These are phyloP conservation scores for Wiebesia pumilae DNA, from an alignment of 1,140 invertebrate species.

Conservation along the genomic window DNA sequence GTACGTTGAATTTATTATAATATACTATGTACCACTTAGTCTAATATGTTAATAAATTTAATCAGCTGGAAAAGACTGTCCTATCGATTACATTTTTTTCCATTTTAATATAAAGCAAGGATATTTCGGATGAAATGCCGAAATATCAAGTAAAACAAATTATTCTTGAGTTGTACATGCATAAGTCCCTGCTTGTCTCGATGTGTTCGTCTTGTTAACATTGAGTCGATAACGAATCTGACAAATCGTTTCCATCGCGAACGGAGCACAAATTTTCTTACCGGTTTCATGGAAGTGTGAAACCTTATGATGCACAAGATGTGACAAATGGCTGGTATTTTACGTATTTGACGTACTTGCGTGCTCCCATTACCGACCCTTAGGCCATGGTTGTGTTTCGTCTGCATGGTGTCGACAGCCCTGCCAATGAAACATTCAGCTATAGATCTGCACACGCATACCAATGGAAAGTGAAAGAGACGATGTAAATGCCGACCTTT, in stretches of 20 bases:
- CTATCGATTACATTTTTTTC: too few relatives aligned
- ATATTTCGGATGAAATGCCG: too few relatives aligned
- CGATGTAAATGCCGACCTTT: background rate
- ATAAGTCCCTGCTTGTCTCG: background rate
- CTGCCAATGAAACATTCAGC: slow-evolving; percentile 49
- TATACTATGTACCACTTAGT: too few relatives aligned
- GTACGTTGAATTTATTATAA: too few relatives aligned
- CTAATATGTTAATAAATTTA: too few relatives aligned
- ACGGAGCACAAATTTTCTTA: slow-evolving; percentile 37
- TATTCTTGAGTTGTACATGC: background rate
- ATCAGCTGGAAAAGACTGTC: too few relatives aligned
- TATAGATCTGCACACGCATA: slow-evolving; percentile 17
- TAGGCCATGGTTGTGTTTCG: slow-evolving; percentile 41
- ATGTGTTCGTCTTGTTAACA: too few relatives aligned
- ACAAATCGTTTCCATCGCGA: slow-evolving; percentile 40
- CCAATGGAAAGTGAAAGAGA: background rate
- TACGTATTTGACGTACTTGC: slow-evolving; percentile 58
- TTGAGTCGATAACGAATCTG: background rate
- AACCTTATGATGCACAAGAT: slow-evolving; percentile 61
- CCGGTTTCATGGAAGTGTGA: slow-evolving; percentile 61
- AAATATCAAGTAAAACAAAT: too few relatives aligned
- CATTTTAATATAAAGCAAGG: too few relatives aligned
- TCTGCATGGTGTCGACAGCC: slow-evolving; percentile 48
- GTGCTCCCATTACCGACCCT: background rate
- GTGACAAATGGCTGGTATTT: slow-evolving; percentile 53